phyloP scores from a whole-genome alignment of 2,797 vertebrate species.

The Tiaroga cobitis region DNA sequence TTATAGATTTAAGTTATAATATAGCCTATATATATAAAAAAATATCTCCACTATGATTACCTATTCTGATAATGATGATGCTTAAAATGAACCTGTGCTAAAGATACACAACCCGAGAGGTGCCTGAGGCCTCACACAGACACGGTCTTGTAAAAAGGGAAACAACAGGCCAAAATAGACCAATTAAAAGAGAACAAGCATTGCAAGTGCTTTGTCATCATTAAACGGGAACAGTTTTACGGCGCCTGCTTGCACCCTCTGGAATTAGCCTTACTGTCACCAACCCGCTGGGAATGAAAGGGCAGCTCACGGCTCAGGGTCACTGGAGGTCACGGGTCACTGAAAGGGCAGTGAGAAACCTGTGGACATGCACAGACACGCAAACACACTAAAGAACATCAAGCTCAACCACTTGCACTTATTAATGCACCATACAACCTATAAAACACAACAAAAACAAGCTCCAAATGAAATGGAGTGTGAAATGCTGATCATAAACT shows the following conservation, averaged over 20 bases:
- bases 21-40: too few relatives aligned
- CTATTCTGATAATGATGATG: neutral
- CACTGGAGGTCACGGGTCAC: slow-evolving; percentile 70
- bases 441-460: slow-evolving; percentile 1
- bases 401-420: slow-evolving; percentile 15
- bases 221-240: slow-evolving; percentile 68
- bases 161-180: slow-evolving; percentile 57
- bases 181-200: slow-evolving; percentile 61
- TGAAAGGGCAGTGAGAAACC: slow-evolving; percentile 59
- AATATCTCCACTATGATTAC: neutral
- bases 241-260: slow-evolving; percentile 63
- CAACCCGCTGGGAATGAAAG: slow-evolving; percentile 71
- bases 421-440: slow-evolving; percentile 11
- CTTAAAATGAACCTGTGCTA: slow-evolving; percentile 33
- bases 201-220: slow-evolving; percentile 69
- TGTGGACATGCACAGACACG: slow-evolving; percentile 45
- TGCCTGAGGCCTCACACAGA: slow-evolving; percentile 41
- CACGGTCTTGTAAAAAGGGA: slow-evolving; percentile 53
- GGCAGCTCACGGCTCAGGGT: slow-evolving; percentile 66
- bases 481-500: slow-evolving; percentile 37
- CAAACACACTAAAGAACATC: slow-evolving; percentile 2
- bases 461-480: slow-evolving; percentile 21
- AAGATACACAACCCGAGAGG: slow-evolving; percentile 6
- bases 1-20: too few relatives aligned
- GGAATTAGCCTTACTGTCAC: slow-evolving; percentile 75